Evolutionary conservation across 2,113 vertebrate species (phyloP), one percentile per base, ranked within the genome.

Genomic region (Picathartes gymnocephalus): DNA sequence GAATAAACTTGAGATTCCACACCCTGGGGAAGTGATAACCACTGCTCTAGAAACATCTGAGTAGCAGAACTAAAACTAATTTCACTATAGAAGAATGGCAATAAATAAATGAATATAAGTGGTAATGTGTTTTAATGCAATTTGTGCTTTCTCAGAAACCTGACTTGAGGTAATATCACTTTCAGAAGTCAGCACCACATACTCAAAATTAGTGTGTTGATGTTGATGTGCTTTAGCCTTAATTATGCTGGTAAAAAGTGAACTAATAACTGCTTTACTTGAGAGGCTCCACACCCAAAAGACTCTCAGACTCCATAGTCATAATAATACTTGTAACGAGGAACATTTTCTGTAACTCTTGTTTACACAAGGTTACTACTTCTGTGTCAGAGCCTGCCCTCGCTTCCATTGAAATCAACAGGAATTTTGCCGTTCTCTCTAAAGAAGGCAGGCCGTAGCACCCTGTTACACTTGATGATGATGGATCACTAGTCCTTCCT

Each of bases 271-370:
- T 24, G 57, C 40, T 86, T 92, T 68, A 57, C 25, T 92, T 84
- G 33, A 50, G 53, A 92, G 42, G 15, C 33, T 95, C 50, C 90
- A 90, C 81, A 80, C 81, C 93, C 87, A 80, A 58, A 87, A 94
- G 81, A 62, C 84, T 96, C 65, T 30, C 50, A 61, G 93, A 62
- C 81, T 95, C 90, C 84, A 77, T 22, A 85, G 15, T 42, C 62
- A 66, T 76, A 81, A 91, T 90, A 94, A 90, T 85, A 87, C 57
- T 85, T 65, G 39, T 77, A 91, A 91, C 56, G 33, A 91, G 73
- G 37, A 91, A 44, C 35, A 13, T 82, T 82, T 10, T 7, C 78
- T 72, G 4, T 80, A 80, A 54, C 62, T 94, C 91, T 61, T 95
- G 74, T 94, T 95, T 94, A 87, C 78, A 61, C 45, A 92, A 77